A percentile compares a stretch with the other conserved stretches of the same genome.
Evolutionary conservation across 1,140 invertebrate genomes (phyloP).

Genomic region (Lordiphosa clarofinis): DNA sequence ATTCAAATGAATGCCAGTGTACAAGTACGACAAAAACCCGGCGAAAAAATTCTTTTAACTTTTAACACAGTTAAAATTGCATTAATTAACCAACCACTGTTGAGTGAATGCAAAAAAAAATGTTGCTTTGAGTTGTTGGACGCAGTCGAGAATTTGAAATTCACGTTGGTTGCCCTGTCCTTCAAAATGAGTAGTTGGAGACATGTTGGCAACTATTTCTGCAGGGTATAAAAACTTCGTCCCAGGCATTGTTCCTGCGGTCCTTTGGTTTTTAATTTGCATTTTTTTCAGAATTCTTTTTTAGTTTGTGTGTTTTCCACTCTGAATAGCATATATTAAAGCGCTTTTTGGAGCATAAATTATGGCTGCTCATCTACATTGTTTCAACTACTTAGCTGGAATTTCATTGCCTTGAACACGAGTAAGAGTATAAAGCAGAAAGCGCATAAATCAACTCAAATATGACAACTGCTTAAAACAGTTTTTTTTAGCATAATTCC

Average conservation of each 20-base stretch:
- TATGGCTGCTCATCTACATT: conserved; percentile 31
- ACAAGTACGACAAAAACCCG: neutral
- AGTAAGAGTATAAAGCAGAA: neutral
- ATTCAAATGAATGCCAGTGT: conserved; percentile 51
- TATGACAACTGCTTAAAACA: neutral
- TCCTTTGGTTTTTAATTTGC: conserved; percentile 13
- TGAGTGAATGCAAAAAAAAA: conserved; percentile 4
- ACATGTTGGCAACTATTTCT: too few relatives aligned
- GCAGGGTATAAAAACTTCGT: too few relatives aligned
- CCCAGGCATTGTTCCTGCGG: conserved; percentile 2
- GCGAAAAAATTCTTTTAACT: conserved; percentile 24
- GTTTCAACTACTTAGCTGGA: conserved; percentile 16
- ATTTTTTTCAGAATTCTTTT: neutral
- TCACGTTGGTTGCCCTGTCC: too few relatives aligned
- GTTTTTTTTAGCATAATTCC: too few relatives aligned
- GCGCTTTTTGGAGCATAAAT: conserved; percentile 27
- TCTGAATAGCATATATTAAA: conserved; percentile 11
- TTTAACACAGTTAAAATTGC: conserved; percentile 39
- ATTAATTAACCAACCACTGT: conserved; percentile 54
- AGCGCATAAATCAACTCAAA: conserved; percentile 8
- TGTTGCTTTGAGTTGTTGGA: neutral
- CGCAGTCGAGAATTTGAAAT: too few relatives aligned
- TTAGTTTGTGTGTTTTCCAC: conserved; percentile 5
- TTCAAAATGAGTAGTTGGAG: too few relatives aligned
- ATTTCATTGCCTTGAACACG: conserved; percentile 24